Percentiles rank a stretch among this genome's conserved stretches.
phyloP scores from a whole-genome alignment of 2,113 vertebrate genomes.

The Echinops telfairi region DNA sequence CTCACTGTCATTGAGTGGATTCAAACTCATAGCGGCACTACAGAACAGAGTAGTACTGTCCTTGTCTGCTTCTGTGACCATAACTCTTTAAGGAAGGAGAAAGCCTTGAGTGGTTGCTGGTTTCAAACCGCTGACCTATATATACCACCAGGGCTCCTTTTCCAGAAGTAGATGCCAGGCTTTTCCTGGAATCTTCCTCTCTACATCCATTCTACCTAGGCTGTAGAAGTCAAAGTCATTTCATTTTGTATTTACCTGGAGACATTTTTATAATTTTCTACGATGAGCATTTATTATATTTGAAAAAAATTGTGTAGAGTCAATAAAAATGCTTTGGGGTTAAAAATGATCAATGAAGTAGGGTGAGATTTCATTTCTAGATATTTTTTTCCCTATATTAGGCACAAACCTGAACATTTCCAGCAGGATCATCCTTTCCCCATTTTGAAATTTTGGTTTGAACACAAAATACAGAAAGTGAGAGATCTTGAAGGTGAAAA shows the following conservation, averaged over 20 bases:
- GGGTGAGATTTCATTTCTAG: not conserved
- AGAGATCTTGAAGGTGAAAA: slow-evolving; percentile 50
- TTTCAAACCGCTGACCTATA: too few species aligned
- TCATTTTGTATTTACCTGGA: slow-evolving; percentile 39
- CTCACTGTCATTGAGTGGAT: too few species aligned
- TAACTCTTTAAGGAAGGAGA: too few species aligned
- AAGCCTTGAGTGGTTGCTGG: too few species aligned
- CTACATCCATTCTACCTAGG: not conserved
- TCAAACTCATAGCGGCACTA: too few species aligned
- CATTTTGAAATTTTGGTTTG: slow-evolving; percentile 55
- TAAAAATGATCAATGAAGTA: slow-evolving; percentile 40
- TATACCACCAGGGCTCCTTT: too few species aligned
- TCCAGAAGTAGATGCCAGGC: not conserved
- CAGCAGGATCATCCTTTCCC: not conserved
- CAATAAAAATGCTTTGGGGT: not conserved
- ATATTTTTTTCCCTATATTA: not conserved
- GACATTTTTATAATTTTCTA: slow-evolving; percentile 34
- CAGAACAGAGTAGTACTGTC: too few species aligned
- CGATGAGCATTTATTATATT: slow-evolving; percentile 33
- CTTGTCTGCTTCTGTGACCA: too few species aligned
- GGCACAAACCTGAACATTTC: slow-evolving; percentile 6
- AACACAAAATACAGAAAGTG: slow-evolving; percentile 58
- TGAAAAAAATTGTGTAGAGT: slow-evolving; percentile 50
- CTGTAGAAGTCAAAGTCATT: slow-evolving; percentile 41
- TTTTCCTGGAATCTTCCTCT: not conserved